Base-by-base conservation (phyloP, 1,140 invertebrate species). In the Bombus waltoni region DNA sequence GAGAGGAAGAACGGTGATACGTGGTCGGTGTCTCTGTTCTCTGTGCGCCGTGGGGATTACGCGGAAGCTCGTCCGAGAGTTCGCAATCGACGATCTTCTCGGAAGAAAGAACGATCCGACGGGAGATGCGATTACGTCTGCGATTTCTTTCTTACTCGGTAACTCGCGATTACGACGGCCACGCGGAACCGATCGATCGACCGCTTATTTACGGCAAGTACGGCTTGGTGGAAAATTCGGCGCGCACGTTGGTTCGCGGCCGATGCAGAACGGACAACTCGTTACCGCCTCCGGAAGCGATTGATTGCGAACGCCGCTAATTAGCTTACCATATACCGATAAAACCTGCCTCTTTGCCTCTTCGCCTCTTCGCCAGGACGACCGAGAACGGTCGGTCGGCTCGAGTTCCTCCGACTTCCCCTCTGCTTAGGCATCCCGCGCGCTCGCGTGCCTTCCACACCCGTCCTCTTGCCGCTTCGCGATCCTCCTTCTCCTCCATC, bases 251-350 rank as follows among this genome's bases (percentile, higher is more conserved):
- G 18, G 5, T 53, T 53, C 5, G 5, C 47, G 18, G 5, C 18
- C 47, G 47, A 53, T 53, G 35, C 32, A 59, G 22, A 0, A 38
- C 66, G 42, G 66, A 44, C 8, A 3, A 28, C 80, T 42, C 40
- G 73, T 44, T 18, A 35, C 57, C 76, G 83, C 76, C 53, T 79
- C 78, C 83, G 83, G 76, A 80, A 81, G 59, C 59, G 53, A 81
- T 85, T 66, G 83, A 85, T 81, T 74, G 70, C 77, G 66, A 85
- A 57, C 77, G 70, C 25, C 57, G 83, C 83, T 85, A 81, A 81
- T 85, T 85, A 85, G 83, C 62, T 85, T 53, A 18, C 70, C 77
- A 73, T 22, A 65, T 22, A 32, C 77, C 83, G 83, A 85, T 85
- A 85, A 74, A 65, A 40, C 25, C 57, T 40, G 57, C 44, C 71